Base-by-base conservation (phyloP, 2,113 vertebrate genomes). In the Hemiprocne comata region DNA sequence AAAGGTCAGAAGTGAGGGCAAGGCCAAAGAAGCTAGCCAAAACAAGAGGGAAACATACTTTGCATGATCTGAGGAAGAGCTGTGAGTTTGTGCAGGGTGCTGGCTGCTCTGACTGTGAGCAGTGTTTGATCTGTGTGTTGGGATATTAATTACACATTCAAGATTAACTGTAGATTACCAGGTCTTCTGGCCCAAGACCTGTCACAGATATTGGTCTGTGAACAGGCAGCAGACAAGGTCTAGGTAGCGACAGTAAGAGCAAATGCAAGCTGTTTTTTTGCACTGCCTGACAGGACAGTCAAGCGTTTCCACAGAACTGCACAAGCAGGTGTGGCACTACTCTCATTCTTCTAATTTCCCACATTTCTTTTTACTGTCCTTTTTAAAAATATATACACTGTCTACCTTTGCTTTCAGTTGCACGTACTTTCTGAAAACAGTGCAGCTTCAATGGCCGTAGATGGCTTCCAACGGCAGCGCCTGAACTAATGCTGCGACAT, bases 361-460 rank as follows among this genome's bases (percentile, higher is more conserved):
- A 19, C 26, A 4, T 6, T 24, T 38, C 10, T 9, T 57, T 50
- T 12, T 2, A 33, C 11, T 1, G 25, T 11, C 36, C 46, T 50
- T 53, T 29, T 10, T 61, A 19, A 12, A 2, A 16, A 31, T 1
- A 7, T 0, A 14, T 1, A 14, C 24, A 2, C 40, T 0, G 13
- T 9, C 57, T 8, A 13, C 48, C 60, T 46, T 6, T 14, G 42
- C 42, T 9, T 21, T 12, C 70, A 21, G 11, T 0, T 2, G 33
- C 33, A 6, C 1, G 2, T 0, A 19, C 40, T 16, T 40, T 1
- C 25, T 1, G 15, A 7, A 16, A 19, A 16, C 29, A 13, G 40
- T 14, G 20, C 36, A 9, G 1, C 55, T 17, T 13, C 29, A 3
- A 1, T 0, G 13, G 33, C 64, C 8, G 38, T 0, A 0, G 38